phyloP scores from a whole-genome alignment of 2,888 invertebrate species.

The Lasioglossum malachurum region DNA sequence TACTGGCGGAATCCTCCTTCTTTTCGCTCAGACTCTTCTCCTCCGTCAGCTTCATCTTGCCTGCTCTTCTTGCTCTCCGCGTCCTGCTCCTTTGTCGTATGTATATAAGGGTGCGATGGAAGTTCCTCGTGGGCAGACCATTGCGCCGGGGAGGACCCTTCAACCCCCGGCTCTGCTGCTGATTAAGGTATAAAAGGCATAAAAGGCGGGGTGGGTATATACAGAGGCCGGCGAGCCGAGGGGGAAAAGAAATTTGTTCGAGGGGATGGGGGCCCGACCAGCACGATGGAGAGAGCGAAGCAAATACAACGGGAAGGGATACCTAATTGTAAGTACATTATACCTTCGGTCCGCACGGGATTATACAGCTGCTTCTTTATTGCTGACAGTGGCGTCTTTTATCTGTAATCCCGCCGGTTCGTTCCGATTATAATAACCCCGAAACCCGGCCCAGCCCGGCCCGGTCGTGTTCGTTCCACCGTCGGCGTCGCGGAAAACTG shows the following conservation, averaged over 20 bases:
- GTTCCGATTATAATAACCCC: constrained; percentile 61
- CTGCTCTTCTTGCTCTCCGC: constrained; percentile 31
- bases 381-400: constrained; percentile 71
- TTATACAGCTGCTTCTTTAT: constrained; percentile 75
- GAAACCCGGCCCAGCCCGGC: constrained; percentile 3
- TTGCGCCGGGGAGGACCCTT: constrained; percentile 69
- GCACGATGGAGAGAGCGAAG: constrained; percentile 40
- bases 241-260: constrained; percentile 69
- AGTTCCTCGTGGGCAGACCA: constrained; percentile 66
- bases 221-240: constrained; percentile 27
- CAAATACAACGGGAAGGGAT: constrained; percentile 70
- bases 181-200: constrained; percentile 75
- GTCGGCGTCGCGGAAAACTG: constrained; percentile 38
- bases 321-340: constrained; percentile 76
- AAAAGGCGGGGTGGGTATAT: constrained; percentile 66
- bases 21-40: constrained; percentile 7
- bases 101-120: constrained; percentile 58
- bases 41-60: constrained; percentile 18
- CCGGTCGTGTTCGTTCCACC: not conserved
- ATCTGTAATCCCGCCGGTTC: constrained; percentile 61
- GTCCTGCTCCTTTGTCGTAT: constrained; percentile 50
- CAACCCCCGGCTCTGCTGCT: constrained; percentile 65
- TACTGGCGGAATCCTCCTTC: constrained; percentile 43
- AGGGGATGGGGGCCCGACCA: constrained; percentile 4
- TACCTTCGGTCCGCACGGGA: constrained; percentile 69